These are phyloP conservation scores for Thymelicus acteon DNA, from an alignment of 2,888 invertebrate species.

Conservation along the genomic window DNA sequence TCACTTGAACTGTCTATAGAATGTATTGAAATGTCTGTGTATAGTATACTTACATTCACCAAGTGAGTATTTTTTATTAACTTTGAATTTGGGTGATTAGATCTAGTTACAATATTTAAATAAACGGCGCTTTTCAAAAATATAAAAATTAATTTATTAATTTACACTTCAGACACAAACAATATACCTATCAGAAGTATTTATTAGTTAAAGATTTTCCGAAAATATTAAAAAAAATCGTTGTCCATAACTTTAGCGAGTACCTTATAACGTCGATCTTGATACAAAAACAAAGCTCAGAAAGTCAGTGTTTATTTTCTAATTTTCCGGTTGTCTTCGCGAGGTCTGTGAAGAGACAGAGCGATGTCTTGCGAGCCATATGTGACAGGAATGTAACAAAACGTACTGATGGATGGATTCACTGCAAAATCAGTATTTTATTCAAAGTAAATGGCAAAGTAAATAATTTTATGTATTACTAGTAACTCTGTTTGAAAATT, in stretches of 20 bases:
- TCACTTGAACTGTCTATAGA: not conserved
- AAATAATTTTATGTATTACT: too few relatives aligned
- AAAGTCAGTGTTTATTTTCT: slow-evolving; percentile 76
- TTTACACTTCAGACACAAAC: too few relatives aligned
- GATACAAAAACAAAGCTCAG: slow-evolving; percentile 36
- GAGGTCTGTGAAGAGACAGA: slow-evolving; percentile 64
- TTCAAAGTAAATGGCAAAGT: slow-evolving; percentile 6
- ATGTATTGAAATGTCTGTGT: too few relatives aligned
- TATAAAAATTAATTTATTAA: too few relatives aligned
- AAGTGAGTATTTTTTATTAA: not conserved
- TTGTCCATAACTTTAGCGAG: not conserved
- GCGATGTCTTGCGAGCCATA: slow-evolving; percentile 55
- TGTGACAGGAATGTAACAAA: slow-evolving; percentile 67
- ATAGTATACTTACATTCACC: not conserved
- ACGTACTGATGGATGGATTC: slow-evolving; percentile 55
- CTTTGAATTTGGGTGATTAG: too few relatives aligned
- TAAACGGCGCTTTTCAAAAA: too few relatives aligned
- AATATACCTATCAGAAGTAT: too few relatives aligned
- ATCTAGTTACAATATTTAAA: too few relatives aligned
- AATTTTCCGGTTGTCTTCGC: slow-evolving; percentile 82
- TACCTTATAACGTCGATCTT: slow-evolving; percentile 10
- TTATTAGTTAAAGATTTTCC: too few relatives aligned
- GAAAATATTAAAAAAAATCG: too few relatives aligned
- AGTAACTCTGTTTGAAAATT: too few relatives aligned
- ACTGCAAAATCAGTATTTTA: slow-evolving; percentile 27